phyloP scores from a whole-genome alignment of 2,797 vertebrate species.

The Notolabrus celidotus region DNA sequence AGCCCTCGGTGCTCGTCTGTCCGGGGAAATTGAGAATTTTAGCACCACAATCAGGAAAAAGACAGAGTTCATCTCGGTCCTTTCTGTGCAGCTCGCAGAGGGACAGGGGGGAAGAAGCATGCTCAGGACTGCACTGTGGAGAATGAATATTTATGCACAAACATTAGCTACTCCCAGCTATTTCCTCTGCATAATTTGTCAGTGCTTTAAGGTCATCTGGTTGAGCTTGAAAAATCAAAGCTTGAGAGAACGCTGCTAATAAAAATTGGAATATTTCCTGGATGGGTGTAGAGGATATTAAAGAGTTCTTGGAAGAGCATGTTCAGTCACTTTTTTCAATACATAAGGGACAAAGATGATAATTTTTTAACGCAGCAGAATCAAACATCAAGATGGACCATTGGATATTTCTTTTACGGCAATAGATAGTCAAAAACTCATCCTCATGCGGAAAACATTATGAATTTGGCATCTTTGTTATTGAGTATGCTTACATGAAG shows the following conservation, averaged over 20 bases:
- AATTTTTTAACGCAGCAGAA: conserved; percentile 19
- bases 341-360: conserved; percentile 14
- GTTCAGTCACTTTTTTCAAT: conserved; percentile 18
- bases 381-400: conserved; percentile 16
- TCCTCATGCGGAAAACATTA: conserved; percentile 25
- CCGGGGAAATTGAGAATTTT: conserved; percentile 51
- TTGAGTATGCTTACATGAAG: conserved; percentile 44
- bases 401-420: conserved; percentile 24
- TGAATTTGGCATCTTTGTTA: conserved; percentile 33
- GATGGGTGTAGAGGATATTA: conserved; percentile 36
- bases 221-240: conserved; percentile 52
- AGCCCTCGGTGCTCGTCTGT: conserved; percentile 47
- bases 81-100: conserved; percentile 40
- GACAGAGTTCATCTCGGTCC: conserved; percentile 48
- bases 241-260: conserved; percentile 41
- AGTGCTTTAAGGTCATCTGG: conserved; percentile 59
- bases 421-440: not conserved
- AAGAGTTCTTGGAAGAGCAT: conserved; percentile 42
- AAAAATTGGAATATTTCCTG: conserved; percentile 47
- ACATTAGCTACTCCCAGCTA: conserved; percentile 54
- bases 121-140: conserved; percentile 37
- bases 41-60: conserved; percentile 47
- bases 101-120: conserved; percentile 31
- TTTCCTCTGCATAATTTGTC: conserved; percentile 61
- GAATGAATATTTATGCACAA: conserved; percentile 70